phyloP scores from a whole-genome alignment of 2,113 vertebrate species.

The Muscicapa adusta region DNA sequence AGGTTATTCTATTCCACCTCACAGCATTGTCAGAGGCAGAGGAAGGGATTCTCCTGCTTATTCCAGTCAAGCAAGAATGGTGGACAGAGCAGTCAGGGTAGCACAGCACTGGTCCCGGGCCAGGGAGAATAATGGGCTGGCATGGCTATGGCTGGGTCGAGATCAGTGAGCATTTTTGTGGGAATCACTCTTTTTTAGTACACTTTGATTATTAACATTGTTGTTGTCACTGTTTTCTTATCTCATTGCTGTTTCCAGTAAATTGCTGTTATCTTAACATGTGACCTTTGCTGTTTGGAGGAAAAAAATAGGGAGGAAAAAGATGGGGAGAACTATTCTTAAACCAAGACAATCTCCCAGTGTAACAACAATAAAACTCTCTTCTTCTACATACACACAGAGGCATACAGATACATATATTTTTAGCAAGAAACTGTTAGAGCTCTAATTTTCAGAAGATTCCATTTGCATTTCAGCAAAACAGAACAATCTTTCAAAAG shows the following conservation, averaged over 20 bases:
- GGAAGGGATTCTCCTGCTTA: neutral
- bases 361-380: neutral
- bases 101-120: fast-evolving
- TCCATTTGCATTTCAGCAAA: constrained; percentile 17
- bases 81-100: no score
- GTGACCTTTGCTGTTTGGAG: neutral
- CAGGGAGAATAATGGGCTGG: neutral
- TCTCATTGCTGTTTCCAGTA: neutral
- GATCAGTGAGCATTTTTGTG: neutral
- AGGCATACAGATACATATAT: neutral
- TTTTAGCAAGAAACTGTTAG: neutral
- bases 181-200: neutral
- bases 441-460: neutral
- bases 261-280: neutral
- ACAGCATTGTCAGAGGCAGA: no score
- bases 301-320: neutral
- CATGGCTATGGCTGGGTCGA: fast-evolving
- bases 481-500: constrained; percentile 45
- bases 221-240: neutral
- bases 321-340: neutral
- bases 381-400: neutral
- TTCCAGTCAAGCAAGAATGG: neutral
- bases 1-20: neutral
- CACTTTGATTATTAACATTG: neutral
- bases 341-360: neutral